phyloP scores from a whole-genome alignment of 2,113 vertebrate genomes.

The Ivindomyrus marchei region DNA sequence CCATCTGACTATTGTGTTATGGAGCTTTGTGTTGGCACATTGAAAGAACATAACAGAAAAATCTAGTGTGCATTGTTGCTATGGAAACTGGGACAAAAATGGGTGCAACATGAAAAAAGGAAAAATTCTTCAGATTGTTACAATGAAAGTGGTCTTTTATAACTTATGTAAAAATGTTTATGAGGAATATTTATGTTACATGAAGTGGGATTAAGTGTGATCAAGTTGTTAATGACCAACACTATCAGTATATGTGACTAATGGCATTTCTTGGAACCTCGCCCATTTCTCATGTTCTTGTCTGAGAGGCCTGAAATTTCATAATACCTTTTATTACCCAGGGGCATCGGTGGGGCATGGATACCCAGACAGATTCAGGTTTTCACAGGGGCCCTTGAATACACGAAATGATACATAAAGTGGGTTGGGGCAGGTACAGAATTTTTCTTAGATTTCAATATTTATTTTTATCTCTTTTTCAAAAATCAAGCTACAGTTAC shows the following conservation, averaged over 20 bases:
- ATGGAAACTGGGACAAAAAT: conserved; percentile 61
- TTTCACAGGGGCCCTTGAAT: background rate
- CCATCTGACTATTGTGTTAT: conserved; percentile 55
- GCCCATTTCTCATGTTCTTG: background rate
- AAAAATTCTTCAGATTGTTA: conserved; percentile 47
- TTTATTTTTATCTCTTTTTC: background rate
- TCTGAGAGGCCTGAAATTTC: background rate
- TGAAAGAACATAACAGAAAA: conserved; percentile 58
- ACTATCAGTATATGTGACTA: background rate
- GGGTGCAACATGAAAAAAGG: conserved; percentile 43
- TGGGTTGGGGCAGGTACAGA: background rate
- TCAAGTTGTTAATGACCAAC: background rate
- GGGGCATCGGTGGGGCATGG: background rate
- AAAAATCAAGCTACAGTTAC: background rate
- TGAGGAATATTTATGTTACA: conserved; percentile 10
- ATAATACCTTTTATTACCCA: background rate
- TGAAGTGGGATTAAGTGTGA: background rate
- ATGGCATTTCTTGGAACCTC: background rate
- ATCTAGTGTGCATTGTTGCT: conserved; percentile 63
- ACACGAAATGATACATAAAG: background rate
- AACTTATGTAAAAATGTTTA: conserved; percentile 28
- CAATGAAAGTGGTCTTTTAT: conserved; percentile 23
- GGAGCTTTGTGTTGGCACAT: conserved; percentile 60
- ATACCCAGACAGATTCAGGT: background rate
- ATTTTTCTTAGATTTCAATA: background rate